Base-by-base conservation (phyloP, 2,113 vertebrate genomes). In the Psilopsiagon aurifrons region DNA sequence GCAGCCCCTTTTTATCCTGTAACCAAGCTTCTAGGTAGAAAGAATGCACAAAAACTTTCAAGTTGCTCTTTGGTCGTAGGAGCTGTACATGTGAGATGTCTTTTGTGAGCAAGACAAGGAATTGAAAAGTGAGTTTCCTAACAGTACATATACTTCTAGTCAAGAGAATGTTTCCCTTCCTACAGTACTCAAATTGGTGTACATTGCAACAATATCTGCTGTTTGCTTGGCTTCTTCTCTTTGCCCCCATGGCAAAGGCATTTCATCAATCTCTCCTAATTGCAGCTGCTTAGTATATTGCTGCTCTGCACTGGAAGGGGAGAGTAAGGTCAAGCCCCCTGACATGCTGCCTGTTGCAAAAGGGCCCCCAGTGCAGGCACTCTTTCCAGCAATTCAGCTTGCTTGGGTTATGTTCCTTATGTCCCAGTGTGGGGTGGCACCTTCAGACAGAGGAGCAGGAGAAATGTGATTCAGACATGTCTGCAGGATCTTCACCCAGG, bases 41-140 rank as follows among this genome's bases (percentile, higher is more conserved):
- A 37, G 37, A 54, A 33, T 14, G 31, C 2, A 5, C 2, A 15
- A 9, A 79, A 59, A 8, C 4, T 66, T 81, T 83, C 0, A 0
- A 49, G 35, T 10, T 77, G 23, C 18, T n/a, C 69, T 88, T 77
- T 78, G 24, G 24, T 66, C 14, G 13, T 13, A 39, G 77, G 46
- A 81, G 29, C 27, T 62, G 55, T 47, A 24, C 4, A 1, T 3
- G 2, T 17, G 57, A 71, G 25, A 51, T 20, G 57, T n/a, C 22
- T n/a, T 57, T 57, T 57, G 33, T n/a, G 33, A 57, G 55, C 33
- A 59, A 59, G 33, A 59, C 13, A 39, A 79, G 17, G 39, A 54
- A 62, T 9, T 49, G 28, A 51, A 49, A 94, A 59, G 17, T 49
- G 8, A 66, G 6, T 75, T 22, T 87, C 8, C 49, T 37, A 78